phyloP scores from a whole-genome alignment of 2,113 vertebrate species.

The Bos indicus region DNA sequence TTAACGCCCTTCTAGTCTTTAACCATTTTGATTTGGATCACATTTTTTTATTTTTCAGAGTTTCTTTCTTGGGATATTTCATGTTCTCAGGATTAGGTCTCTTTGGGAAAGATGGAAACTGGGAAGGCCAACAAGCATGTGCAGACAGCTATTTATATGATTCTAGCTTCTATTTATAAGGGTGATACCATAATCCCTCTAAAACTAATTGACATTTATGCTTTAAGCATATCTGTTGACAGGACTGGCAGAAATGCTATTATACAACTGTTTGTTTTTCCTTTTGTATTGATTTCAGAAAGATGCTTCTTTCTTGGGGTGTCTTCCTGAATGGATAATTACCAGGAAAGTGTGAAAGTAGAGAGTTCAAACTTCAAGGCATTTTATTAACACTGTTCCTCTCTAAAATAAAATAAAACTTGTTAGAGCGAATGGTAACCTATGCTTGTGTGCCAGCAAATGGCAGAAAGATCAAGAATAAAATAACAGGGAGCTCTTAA shows the following conservation, averaged over 20 bases:
- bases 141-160: not conserved
- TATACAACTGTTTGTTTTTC: not conserved
- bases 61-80: not conserved
- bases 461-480: conserved; percentile 8
- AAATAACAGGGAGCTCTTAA: conserved; percentile 12
- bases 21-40: not conserved
- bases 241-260: not conserved
- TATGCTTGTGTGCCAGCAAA: not conserved
- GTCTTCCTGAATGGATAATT: conserved; percentile 1
- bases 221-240: conserved; percentile 5
- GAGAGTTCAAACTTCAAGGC: not conserved
- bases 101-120: not conserved
- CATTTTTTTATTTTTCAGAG: not conserved
- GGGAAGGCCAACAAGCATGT: not conserved
- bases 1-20: not conserved
- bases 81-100: not conserved
- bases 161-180: not conserved
- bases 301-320: not conserved
- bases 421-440: not conserved
- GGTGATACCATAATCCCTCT: not conserved
- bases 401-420: conserved; percentile 19
- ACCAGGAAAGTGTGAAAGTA: not conserved
- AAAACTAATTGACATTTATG: not conserved
- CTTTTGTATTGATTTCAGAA: conserved; percentile 28
- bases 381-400: conserved; percentile 16